These are phyloP conservation scores for Etia nguti DNA, from an alignment of 2,113 vertebrate species.

Conservation along the genomic window DNA sequence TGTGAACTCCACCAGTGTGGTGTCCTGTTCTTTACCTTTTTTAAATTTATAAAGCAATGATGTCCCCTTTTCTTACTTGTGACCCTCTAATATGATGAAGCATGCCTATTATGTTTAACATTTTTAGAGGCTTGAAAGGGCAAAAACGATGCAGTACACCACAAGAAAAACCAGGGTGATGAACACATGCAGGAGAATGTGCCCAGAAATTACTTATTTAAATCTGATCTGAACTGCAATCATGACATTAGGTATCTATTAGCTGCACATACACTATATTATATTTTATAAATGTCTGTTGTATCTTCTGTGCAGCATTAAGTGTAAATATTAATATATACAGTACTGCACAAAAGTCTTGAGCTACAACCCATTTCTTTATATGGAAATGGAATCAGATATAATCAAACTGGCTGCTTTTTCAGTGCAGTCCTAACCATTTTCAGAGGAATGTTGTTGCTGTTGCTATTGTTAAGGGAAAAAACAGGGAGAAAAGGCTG, in stretches of 20 bases:
- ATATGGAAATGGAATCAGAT: too few species aligned
- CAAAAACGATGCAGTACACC: background rate
- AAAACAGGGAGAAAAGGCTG: too few species aligned
- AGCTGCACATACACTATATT: background rate
- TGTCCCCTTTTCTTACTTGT: background rate
- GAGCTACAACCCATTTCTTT: too few species aligned
- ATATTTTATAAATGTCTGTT: background rate
- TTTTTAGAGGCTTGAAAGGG: background rate
- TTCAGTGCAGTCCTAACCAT: too few species aligned
- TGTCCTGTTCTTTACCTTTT: background rate
- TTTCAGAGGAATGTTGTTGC: too few species aligned
- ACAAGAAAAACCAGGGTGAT: background rate
- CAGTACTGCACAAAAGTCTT: background rate
- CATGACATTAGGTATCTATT: background rate
- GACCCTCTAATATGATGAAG: background rate
- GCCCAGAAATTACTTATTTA: background rate
- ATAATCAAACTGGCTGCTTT: too few species aligned
- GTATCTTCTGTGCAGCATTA: background rate
- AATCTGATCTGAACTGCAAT: background rate
- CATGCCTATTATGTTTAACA: background rate
- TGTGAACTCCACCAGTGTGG: background rate
- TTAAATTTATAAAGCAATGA: background rate
- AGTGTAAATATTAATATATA: background rate
- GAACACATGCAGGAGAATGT: background rate
- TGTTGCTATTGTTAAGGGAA: too few species aligned